Evolutionary conservation across 2,888 invertebrate species (phyloP).

Genomic region (Drosophila recens): DNA sequence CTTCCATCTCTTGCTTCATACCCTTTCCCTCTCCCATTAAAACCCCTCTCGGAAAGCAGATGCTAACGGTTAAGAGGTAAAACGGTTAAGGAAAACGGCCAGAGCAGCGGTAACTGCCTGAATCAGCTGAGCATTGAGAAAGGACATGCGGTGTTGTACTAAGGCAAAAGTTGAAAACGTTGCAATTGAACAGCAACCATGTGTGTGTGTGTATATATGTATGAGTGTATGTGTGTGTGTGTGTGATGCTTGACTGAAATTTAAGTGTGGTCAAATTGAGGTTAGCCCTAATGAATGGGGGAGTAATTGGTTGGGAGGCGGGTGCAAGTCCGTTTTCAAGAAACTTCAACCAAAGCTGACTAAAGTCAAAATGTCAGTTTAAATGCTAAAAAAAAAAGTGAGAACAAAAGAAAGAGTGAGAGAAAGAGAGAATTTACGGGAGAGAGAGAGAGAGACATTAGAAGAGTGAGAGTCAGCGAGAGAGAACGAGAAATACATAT

Average conservation of each 20-base stretch:
- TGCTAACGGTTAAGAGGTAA: constrained; percentile 8
- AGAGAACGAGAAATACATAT: neutral
- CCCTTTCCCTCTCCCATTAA: neutral
- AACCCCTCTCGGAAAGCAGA: neutral
- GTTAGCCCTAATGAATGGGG: constrained; percentile 64
- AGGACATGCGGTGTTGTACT: constrained; percentile 35
- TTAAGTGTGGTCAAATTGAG: constrained; percentile 72
- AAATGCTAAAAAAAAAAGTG: neutral
- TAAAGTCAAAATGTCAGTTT: constrained; percentile 25
- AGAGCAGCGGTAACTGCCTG: neutral
- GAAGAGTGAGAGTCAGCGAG: neutral
- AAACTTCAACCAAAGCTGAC: constrained; percentile 16
- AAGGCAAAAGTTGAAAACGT: constrained; percentile 37
- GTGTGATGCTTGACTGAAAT: constrained; percentile 41
- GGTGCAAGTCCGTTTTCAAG: neutral
- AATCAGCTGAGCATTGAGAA: constrained; percentile 7
- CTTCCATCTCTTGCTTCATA: neutral
- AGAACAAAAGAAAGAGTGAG: neutral
- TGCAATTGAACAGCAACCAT: constrained; percentile 26
- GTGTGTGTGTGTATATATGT: constrained; percentile 4
- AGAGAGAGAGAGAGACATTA: neutral
- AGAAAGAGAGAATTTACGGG: neutral
- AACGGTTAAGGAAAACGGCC: constrained; percentile 2
- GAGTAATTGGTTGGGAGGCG: constrained; percentile 56
- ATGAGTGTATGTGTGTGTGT: constrained; percentile 9